phyloP scores from a whole-genome alignment of 2,888 invertebrate species.

The Serripes groenlandicus region DNA sequence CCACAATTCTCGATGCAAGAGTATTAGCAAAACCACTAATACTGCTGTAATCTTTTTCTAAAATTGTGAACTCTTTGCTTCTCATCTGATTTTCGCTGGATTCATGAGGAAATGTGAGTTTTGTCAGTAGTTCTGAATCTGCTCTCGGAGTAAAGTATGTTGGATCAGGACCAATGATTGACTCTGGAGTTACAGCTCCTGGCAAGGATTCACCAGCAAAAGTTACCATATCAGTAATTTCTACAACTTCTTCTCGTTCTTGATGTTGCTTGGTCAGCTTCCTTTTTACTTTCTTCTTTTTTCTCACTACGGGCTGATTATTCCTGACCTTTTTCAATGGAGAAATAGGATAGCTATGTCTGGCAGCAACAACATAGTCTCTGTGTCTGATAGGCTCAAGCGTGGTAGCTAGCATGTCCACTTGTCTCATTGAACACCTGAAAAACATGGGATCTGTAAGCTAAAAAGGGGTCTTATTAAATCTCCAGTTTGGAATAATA shows the following conservation, averaged over 20 bases:
- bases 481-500: too few relatives aligned
- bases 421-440: conserved; percentile 79
- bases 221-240: conserved; percentile 35
- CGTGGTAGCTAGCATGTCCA: conserved; percentile 83
- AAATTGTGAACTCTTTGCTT: conserved; percentile 44
- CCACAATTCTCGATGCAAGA: conserved; percentile 57
- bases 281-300: conserved; percentile 51
- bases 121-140: conserved; percentile 9
- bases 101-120: conserved; percentile 26
- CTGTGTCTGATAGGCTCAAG: conserved; percentile 83
- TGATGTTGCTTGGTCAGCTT: conserved; percentile 10
- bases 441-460: conserved; percentile 7
- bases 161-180: conserved; percentile 13
- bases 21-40: conserved; percentile 54
- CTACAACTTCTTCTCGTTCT: conserved; percentile 3
- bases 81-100: conserved; percentile 28
- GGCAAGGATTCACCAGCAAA: conserved; percentile 30
- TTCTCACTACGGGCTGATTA: conserved; percentile 37
- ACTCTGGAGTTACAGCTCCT: conserved; percentile 53
- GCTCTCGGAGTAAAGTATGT: background rate
- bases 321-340: conserved; percentile 68
- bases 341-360: conserved; percentile 77
- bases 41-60: conserved; percentile 39
- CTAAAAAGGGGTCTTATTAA: background rate
- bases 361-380: conserved; percentile 78